Conservation (phyloP, 1,140 invertebrate species). For the Orchesella cincta region DNA sequence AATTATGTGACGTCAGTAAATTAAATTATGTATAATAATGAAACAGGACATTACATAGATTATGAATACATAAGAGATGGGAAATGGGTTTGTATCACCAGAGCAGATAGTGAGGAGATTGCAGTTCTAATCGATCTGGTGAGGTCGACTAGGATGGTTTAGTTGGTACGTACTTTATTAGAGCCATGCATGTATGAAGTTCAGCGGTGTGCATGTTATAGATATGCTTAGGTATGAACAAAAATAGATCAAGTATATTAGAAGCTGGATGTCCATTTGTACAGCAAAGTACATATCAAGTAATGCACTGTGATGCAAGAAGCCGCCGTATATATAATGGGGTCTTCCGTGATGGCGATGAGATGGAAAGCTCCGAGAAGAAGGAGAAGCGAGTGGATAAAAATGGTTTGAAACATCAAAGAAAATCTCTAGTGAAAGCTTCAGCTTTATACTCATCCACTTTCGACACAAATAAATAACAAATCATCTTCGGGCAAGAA, state of each 20-base stretch:
- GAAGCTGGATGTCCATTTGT: neutral
- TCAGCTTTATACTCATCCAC: conserved; percentile 1
- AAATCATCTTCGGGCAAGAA: conserved; percentile 2
- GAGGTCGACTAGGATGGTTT: too few relatives aligned
- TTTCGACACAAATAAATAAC: conserved; percentile 14
- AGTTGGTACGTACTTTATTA: too few relatives aligned
- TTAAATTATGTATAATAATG: too few relatives aligned
- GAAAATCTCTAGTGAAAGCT: conserved; percentile 11
- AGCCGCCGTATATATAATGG: neutral
- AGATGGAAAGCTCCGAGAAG: neutral
- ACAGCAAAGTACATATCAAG: too few relatives aligned
- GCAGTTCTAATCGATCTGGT: too few relatives aligned
- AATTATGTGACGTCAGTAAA: too few relatives aligned
- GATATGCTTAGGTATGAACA: neutral
- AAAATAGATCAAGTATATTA: neutral
- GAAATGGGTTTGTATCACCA: too few relatives aligned
- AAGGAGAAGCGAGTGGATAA: conserved; percentile 4
- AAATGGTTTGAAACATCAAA: conserved; percentile 5
- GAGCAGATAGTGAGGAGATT: too few relatives aligned
- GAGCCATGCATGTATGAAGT: neutral
- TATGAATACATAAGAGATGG: too few relatives aligned
- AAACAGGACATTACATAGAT: too few relatives aligned
- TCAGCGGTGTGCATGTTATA: neutral
- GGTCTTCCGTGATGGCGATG: neutral
- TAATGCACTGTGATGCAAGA: neutral